Evolutionary conservation across 2,888 invertebrate species (phyloP).

Genomic region (Ormyrus labotus): DNA sequence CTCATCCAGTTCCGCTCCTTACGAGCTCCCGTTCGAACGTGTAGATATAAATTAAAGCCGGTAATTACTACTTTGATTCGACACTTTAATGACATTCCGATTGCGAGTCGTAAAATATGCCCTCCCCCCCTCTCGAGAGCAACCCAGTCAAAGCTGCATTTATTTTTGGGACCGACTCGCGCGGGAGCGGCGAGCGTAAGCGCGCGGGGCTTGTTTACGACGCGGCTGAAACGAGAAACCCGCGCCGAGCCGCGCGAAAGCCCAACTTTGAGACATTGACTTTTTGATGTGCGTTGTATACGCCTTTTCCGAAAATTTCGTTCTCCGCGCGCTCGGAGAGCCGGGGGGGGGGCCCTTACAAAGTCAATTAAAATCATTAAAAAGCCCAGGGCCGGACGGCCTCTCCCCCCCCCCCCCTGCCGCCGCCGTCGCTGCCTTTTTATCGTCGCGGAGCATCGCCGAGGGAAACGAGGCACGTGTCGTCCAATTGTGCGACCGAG

Average conservation of each 20-base stretch:
- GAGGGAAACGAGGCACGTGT: conserved; percentile 51
- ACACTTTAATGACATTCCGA: conserved; percentile 55
- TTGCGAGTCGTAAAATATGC: conserved; percentile 33
- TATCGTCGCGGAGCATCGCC: conserved; percentile 42
- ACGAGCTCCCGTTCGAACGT: conserved; percentile 18
- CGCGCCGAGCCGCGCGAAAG: background rate
- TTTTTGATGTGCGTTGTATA: no score
- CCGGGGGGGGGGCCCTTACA: background rate
- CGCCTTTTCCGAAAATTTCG: no score
- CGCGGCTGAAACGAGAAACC: background rate
- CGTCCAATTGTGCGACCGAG: conserved; percentile 33
- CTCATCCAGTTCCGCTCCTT: conserved; percentile 33
- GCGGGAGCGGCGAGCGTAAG: background rate
- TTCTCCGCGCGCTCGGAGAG: background rate
- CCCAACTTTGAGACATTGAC: background rate
- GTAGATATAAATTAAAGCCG: conserved; percentile 53
- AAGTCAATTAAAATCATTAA: conserved; percentile 52
- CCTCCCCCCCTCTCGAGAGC: no score
- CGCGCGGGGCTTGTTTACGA: conserved; percentile 31
- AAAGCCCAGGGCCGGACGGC: background rate
- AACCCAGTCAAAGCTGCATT: conserved; percentile 38
- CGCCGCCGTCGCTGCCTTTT: conserved; percentile 14
- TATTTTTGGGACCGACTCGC: conserved; percentile 40
- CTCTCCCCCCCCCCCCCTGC: no score
- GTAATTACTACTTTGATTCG: conserved; percentile 55